Evolutionary conservation across 2,888 invertebrate genomes (phyloP).

Genomic region (Aporophyla lueneburgensis): DNA sequence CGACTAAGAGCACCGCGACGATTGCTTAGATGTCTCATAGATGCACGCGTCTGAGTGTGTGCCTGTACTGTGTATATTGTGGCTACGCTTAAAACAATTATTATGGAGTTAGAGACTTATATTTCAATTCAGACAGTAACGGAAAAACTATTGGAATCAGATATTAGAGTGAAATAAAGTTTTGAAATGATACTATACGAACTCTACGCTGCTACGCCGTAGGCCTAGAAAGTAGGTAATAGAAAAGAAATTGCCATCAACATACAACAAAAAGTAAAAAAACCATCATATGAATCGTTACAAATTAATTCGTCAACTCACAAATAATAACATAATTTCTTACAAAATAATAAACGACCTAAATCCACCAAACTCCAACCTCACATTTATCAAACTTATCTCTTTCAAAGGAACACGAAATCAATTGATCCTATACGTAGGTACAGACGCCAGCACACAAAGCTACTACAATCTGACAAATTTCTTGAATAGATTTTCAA

Average conservation of each 20-base stretch:
- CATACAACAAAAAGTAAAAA: background rate
- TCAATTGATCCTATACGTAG: constrained; percentile 35
- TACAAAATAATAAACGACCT: constrained; percentile 30
- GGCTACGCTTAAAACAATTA: too few relatives aligned
- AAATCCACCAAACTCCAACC: constrained; percentile 12
- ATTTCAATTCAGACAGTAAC: background rate
- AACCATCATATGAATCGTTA: background rate
- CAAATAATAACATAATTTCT: constrained; percentile 34
- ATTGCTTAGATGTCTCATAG: too few relatives aligned
- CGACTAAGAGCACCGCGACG: too few relatives aligned
- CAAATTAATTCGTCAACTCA: constrained; percentile 25
- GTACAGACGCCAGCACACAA: too few relatives aligned
- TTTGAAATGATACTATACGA: background rate
- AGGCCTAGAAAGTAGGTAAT: background rate
- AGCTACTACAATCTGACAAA: too few relatives aligned
- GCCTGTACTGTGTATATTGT: too few relatives aligned
- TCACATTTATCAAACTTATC: constrained; percentile 51
- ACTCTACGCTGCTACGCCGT: background rate
- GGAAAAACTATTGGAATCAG: too few relatives aligned
- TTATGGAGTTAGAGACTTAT: too few relatives aligned
- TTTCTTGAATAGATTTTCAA: too few relatives aligned
- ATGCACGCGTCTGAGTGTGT: too few relatives aligned
- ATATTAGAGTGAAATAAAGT: too few relatives aligned
- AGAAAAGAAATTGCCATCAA: background rate
- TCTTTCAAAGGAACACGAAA: constrained; percentile 31